Base-by-base conservation (phyloP, 2,797 vertebrate genomes). In the Spea hammondii region DNA sequence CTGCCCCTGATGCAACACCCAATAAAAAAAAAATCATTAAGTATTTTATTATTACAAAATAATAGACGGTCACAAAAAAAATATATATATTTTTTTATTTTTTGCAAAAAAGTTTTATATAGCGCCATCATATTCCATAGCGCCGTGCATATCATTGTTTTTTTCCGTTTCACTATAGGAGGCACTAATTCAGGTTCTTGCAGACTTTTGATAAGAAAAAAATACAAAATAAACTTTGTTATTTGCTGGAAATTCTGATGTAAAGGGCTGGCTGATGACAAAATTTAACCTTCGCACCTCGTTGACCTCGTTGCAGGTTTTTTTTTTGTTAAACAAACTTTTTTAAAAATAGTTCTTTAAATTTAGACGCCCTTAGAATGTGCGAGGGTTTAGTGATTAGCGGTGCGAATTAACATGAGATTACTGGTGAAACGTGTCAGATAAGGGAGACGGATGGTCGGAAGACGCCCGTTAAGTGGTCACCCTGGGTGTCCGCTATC, bases 261-360 rank as follows among this genome's bases (percentile, higher is more conserved):
- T 83, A 87, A 91, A 89, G 83, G 85, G 84, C 83, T 88, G 83
- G 64, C 85, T 88, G 88, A 88, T 85, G 86, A 87, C 79, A 71
- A 78, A 89, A 90, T 87, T 88, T 87, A 91, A 88, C 90, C 57
- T 83, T 82, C 72, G 73, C 88, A 83, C 64, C 78, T 72, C 64
- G 79, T 12, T 84, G 79, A 88, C 85, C 65, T 78, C 83, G 85
- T 86, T 86, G 84, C 66, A 84, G 68, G 82, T 87, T 71, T 79
- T 85, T 85, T 57, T 57, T 62, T 62, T 84, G 88, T 14, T 53
- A 84, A 82, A 77, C 80, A 70, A 60, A 67, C 77, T 72, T 69
- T 5, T 70, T 65, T 51, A 4, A 71, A 57, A 50, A 17, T 14
- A 50, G 71, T 76, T 49, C 5, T 65, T 76, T 5, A 55, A 59